Conservation (phyloP, 2,888 invertebrate species). For the Lamellibrachia satsuma region DNA sequence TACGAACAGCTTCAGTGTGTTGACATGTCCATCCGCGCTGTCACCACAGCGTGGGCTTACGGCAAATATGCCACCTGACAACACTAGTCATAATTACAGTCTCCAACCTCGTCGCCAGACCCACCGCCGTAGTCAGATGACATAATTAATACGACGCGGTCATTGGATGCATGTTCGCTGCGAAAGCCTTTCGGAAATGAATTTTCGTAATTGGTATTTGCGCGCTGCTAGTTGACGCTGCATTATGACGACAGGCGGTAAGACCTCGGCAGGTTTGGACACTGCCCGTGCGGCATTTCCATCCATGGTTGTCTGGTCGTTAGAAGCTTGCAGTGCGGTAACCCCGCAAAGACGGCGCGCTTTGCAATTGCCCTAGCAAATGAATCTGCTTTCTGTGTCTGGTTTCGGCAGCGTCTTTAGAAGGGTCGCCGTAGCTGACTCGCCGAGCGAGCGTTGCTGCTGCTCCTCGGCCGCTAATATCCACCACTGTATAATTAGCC, state of each 20-base stretch:
- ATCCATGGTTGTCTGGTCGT: background rate
- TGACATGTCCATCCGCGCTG: background rate
- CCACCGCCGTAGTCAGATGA: background rate
- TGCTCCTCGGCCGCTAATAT: background rate
- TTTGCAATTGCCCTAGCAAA: background rate
- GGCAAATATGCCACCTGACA: background rate
- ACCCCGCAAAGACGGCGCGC: background rate
- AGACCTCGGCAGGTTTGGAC: background rate
- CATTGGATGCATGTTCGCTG: background rate
- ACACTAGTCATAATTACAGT: background rate
- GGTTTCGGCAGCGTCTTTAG: background rate
- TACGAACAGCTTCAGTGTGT: too few relatives aligned
- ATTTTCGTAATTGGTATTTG: background rate
- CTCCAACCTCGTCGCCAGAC: background rate
- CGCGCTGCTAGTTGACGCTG: background rate
- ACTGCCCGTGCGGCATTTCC: background rate
- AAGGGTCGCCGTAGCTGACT: background rate
- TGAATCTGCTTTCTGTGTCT: background rate
- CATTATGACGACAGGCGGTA: too few relatives aligned
- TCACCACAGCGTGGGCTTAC: background rate
- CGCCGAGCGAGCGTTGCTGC: background rate
- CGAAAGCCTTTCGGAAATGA: slow-evolving; percentile 3
- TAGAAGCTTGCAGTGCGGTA: background rate
- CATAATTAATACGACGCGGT: background rate
- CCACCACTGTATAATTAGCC: background rate